Conservation (phyloP, 1,140 invertebrate genomes). For the Neodiprion pinetum region DNA sequence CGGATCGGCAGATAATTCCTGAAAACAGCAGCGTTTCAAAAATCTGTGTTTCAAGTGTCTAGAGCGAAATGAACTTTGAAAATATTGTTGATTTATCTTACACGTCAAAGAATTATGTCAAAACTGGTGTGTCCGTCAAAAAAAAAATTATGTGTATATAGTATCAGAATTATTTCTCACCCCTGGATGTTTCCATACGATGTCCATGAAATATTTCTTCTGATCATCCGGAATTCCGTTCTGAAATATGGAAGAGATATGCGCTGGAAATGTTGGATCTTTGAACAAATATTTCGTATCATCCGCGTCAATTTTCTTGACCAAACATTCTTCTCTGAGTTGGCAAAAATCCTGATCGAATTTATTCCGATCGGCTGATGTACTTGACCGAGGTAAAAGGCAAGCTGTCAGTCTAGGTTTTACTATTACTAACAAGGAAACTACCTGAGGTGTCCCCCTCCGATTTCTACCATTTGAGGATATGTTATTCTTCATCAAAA, state of each 20-base stretch:
- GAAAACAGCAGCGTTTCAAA: background rate
- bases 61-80: no score
- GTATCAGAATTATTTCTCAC: constrained; percentile 45
- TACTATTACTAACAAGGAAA: no score
- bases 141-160: no score
- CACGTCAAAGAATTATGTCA: no score
- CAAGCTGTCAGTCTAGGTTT: no score
- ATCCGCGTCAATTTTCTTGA: constrained; percentile 60
- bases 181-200: constrained; percentile 81
- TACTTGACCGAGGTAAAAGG: constrained; percentile 56
- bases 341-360: constrained; percentile 77
- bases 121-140: no score
- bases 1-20: constrained; percentile 70
- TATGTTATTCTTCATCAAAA: no score
- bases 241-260: constrained; percentile 73
- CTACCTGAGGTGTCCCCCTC: no score
- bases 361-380: constrained; percentile 58
- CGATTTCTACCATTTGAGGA: no score
- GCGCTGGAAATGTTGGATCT: constrained; percentile 85
- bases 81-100: no score
- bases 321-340: constrained; percentile 74
- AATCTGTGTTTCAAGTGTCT: no score
- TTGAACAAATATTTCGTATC: constrained; percentile 71
- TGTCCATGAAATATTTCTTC: background rate
- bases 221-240: no score